Conservation (phyloP, 2,797 vertebrate genomes). For the Chaenodraco wilsoni region DNA sequence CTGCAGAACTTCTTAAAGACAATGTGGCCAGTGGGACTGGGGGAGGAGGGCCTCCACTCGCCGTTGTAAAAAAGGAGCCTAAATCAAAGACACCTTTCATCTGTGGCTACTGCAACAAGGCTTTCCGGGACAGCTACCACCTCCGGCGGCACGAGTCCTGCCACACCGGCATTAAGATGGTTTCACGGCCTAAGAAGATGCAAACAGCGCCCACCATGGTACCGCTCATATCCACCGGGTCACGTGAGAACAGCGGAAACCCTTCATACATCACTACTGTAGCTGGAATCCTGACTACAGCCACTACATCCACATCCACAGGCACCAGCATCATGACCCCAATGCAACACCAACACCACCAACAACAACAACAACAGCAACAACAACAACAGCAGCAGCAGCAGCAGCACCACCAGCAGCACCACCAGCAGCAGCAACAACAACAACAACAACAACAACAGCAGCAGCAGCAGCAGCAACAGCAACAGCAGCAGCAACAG, state of each 20-base stretch:
- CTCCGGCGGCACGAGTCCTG: conserved; percentile 96
- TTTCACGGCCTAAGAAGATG: conserved; percentile 95
- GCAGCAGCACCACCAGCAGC: background rate
- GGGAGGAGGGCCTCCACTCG: conserved; percentile 59
- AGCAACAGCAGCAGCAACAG: too few species aligned
- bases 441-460: background rate
- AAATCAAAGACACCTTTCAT: conserved; percentile 98
- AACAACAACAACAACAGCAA: background rate
- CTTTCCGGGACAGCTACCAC: conserved; percentile 98
- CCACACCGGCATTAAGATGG: conserved; percentile 98
- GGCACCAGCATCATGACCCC: conserved; percentile 77
- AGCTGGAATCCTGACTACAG: conserved; percentile 93
- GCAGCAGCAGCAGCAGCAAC: too few species aligned
- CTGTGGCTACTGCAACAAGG: conserved; percentile 98
- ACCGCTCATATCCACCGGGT: conserved; percentile 94
- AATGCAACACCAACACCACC: conserved; percentile 69
- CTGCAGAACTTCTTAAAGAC: conserved; percentile 94
- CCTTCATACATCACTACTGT: conserved; percentile 91
- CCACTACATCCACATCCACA: conserved; percentile 92
- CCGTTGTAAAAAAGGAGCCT: conserved; percentile 93
- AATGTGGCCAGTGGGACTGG: conserved; percentile 79
- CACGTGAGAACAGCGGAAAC: conserved; percentile 90
- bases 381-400: accelerated
- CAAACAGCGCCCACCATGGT: conserved; percentile 90
- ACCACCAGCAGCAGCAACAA: background rate